A percentile compares a stretch with the other conserved stretches of the same genome.
These are phyloP conservation scores for Chionis minor DNA, from an alignment of 2,113 vertebrate species.

Conservation along the genomic window DNA sequence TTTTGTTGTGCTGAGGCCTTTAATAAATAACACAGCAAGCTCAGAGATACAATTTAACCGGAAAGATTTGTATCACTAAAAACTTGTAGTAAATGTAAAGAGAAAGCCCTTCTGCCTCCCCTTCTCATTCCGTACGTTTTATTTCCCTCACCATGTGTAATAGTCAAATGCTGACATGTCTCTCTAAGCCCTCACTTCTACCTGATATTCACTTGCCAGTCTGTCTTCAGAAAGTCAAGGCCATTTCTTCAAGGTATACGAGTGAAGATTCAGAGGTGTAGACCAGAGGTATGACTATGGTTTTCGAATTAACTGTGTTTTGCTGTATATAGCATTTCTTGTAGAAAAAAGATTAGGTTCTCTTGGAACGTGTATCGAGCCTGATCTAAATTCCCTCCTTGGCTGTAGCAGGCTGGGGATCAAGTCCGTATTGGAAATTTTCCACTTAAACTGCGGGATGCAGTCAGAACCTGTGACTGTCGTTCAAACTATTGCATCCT, in stretches of 20 bases:
- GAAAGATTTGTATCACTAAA: not conserved
- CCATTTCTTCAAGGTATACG: not conserved
- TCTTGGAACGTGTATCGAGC: rapidly evolving
- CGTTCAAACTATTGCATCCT: not conserved
- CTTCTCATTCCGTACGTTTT: not conserved
- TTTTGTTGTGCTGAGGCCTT: not conserved
- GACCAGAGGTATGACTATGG: not conserved
- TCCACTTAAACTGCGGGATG: not conserved
- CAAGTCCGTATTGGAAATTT: not conserved
- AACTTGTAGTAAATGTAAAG: not conserved
- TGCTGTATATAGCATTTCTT: not conserved
- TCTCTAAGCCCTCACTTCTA: not conserved
- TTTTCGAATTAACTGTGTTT: not conserved
- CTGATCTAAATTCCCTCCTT: not conserved
- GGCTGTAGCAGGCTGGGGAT: not conserved
- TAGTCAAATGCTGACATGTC: not conserved
- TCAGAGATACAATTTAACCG: not conserved
- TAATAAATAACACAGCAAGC: not conserved
- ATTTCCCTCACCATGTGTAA: not conserved
- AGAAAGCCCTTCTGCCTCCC: not conserved
- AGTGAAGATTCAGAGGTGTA: not conserved
- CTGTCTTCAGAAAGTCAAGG: not conserved
- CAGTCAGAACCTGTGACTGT: not conserved
- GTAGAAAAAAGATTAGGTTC: not conserved
- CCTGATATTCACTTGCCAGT: not conserved